Percentiles rank a stretch among this genome's conserved stretches.
Conservation (phyloP, 2,888 invertebrate species). For the Mesorhabditis belari region DNA sequence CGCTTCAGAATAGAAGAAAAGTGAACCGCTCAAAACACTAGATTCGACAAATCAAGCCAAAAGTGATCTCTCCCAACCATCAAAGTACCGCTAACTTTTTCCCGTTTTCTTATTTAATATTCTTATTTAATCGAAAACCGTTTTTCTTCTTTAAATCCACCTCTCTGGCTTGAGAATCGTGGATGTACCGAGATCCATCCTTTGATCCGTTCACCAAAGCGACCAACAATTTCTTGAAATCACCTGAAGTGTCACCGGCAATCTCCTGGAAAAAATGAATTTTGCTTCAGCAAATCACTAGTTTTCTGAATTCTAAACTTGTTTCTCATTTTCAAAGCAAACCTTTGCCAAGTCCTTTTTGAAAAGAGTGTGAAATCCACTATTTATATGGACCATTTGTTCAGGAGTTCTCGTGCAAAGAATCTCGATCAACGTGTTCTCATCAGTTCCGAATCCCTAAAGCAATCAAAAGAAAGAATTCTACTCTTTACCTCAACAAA, state of each 20-base stretch:
- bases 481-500: too few species aligned
- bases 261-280: too few species aligned
- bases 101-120: neutral
- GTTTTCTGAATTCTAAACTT: too few species aligned
- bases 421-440: conserved; percentile 77
- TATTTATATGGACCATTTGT: conserved; percentile 28
- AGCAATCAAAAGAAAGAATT: too few species aligned
- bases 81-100: neutral
- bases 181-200: conserved; percentile 27
- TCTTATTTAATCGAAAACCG: too few species aligned
- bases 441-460: conserved; percentile 70
- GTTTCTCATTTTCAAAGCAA: too few species aligned
- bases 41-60: neutral
- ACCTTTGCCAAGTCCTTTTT: conserved; percentile 24
- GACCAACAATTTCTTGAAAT: conserved; percentile 64
- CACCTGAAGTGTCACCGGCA: conserved; percentile 77
- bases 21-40: neutral
- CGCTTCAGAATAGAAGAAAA: too few species aligned
- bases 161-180: too few species aligned
- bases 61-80: neutral
- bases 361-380: conserved; percentile 26
- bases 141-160: too few species aligned
- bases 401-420: conserved; percentile 69
- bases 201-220: conserved; percentile 47
- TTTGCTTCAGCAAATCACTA: too few species aligned